Conservation (phyloP, 2,113 vertebrate genomes). For the Rhodinocichla rosea region DNA sequence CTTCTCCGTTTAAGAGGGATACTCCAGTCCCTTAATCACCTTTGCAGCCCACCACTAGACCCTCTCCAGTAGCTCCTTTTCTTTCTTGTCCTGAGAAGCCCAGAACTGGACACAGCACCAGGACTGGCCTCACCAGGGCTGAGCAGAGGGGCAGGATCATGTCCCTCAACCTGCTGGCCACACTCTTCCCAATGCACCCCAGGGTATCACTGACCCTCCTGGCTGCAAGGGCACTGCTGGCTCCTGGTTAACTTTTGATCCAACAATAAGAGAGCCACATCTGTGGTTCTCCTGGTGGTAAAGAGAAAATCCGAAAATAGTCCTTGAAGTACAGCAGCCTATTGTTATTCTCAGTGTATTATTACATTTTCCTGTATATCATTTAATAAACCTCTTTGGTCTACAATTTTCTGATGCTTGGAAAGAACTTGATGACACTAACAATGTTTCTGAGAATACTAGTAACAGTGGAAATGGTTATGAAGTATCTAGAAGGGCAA, state of each 20-base stretch:
- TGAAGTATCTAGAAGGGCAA: neutral
- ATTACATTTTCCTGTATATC: neutral
- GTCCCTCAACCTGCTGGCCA: rapidly evolving
- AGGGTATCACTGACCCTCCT: neutral
- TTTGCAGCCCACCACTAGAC: neutral
- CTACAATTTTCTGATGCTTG: neutral
- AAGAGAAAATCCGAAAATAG: neutral
- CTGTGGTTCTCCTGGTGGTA: neutral
- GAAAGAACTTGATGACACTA: neutral
- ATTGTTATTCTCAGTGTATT: neutral
- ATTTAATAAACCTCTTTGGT: neutral
- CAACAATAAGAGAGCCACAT: neutral
- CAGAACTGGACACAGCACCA: neutral
- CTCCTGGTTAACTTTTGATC: neutral
- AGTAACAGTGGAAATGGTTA: neutral
- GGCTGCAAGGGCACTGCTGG: rapidly evolving
- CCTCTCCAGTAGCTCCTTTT: neutral
- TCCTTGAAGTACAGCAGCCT: neutral
- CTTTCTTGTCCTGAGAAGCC: neutral
- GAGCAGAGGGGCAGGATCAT: neutral
- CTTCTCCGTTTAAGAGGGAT: neutral
- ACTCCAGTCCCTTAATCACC: neutral
- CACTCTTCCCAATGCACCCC: neutral
- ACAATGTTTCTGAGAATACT: neutral
- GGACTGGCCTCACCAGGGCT: neutral